Base-by-base conservation (phyloP, 2,797 vertebrate species). In the Odontamblyopus rebecca region DNA sequence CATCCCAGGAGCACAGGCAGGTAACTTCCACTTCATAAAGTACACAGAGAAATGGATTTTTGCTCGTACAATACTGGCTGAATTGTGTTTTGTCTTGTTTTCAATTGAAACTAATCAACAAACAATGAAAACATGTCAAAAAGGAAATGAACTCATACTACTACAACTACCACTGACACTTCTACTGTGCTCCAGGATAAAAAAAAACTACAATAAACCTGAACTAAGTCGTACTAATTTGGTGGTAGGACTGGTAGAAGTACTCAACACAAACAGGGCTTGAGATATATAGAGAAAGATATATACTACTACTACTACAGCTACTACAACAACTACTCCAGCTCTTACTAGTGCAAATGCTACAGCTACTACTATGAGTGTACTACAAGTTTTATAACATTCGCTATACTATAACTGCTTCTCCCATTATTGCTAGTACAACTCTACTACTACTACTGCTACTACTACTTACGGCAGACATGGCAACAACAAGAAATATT, bases 121-220 rank as follows among this genome's bases (percentile, higher is more conserved):
- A 67, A n/a, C 73, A 79, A 75, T 81, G 76, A 56, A 77, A 81
- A 76, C 72, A 82, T 77, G 80, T 85, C 76, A 79, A 82, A 79
- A 85, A 30, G 61, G 19, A 41, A 5, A 30, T 15, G 61, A 35
- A 62, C 32, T 62, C 61, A 1, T 32, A 38, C 27, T 61, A 5
- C 59, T 12, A 60, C 27, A 32, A 38, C 59, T 61, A 27, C 59
- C 0, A 60, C 13, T 18, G 23, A 15, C 57, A 60, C 60, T 61
- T 30, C 16, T 19, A 6, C 27, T 4, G 23, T 9, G 11, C 53
- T 61, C 30, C 35, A 38, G 35, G 23, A 23, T 23, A 23, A 23
- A 23, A 23, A 23, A 38, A 38, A 38, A 38, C 18, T n/a, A 57
- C 23, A 57, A 9, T 26, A 15, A 15, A 48, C 12, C 44, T 48